These are phyloP conservation scores for Megamerina dolium DNA, from an alignment of 2,888 invertebrate species.

Conservation along the genomic window DNA sequence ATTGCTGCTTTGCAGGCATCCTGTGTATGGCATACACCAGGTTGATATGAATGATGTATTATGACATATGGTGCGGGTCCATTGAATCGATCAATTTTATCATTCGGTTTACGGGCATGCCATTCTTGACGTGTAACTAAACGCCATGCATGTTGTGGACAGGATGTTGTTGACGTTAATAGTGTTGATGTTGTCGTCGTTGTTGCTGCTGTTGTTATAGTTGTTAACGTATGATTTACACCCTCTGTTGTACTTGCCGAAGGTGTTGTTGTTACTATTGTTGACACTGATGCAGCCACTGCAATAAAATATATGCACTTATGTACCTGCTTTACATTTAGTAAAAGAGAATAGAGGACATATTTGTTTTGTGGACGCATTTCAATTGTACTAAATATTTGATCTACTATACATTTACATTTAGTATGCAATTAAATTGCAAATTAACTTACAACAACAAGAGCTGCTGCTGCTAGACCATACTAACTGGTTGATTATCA, in stretches of 20 bases:
- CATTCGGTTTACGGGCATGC: slow-evolving; percentile 51
- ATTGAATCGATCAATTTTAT: slow-evolving; percentile 21
- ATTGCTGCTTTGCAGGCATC: slow-evolving; percentile 32
- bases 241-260: background rate
- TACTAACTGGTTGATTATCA: too few relatives aligned
- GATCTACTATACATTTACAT: too few relatives aligned
- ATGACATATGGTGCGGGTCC: slow-evolving; percentile 25
- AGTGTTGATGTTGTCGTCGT: background rate
- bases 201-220: background rate
- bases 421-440: too few relatives aligned
- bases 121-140: slow-evolving; percentile 52
- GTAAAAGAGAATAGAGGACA: too few relatives aligned
- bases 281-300: too few relatives aligned
- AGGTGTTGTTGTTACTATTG: background rate
- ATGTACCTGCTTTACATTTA: too few relatives aligned
- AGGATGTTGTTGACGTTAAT: background rate
- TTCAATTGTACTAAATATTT: too few relatives aligned
- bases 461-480: too few relatives aligned
- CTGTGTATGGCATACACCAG: slow-evolving; percentile 39
- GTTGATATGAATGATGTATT: slow-evolving; percentile 52
- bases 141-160: slow-evolving; percentile 13
- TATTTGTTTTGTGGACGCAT: too few relatives aligned
- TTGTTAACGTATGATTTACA: too few relatives aligned
- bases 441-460: too few relatives aligned
- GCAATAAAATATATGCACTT: too few relatives aligned